A percentile compares a stretch with the other conserved stretches of the same genome.
These are phyloP conservation scores for Eristalis pertinax DNA, from an alignment of 2,888 invertebrate species.

Conservation along the genomic window DNA sequence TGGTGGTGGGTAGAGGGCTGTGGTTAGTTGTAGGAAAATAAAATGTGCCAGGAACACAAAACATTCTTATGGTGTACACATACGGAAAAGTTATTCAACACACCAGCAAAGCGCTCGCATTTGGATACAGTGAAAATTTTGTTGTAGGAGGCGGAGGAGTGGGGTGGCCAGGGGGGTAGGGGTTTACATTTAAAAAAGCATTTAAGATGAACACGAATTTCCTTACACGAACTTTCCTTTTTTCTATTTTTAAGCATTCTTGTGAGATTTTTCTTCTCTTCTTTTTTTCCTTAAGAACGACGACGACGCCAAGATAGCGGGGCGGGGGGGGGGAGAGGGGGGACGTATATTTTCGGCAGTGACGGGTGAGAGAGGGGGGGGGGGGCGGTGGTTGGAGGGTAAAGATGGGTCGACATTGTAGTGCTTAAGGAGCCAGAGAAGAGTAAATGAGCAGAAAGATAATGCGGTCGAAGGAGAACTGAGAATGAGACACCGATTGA, in stretches of 20 bases:
- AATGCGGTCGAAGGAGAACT: not conserved
- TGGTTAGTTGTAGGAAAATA: not conserved
- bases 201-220: slow-evolving; percentile 30
- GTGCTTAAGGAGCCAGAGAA: not conserved
- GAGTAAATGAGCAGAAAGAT: not conserved
- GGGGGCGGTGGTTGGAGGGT: not conserved
- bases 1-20: not conserved
- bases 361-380: not conserved
- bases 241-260: slow-evolving; percentile 30
- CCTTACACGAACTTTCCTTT: not conserved
- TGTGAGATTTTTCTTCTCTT: not conserved
- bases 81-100: not conserved
- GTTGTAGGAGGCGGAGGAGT: too few relatives aligned
- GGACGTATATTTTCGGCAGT: not conserved
- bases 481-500: not conserved
- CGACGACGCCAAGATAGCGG: too few relatives aligned
- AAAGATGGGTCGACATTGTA: not conserved
- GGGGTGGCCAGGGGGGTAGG: not conserved
- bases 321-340: too few relatives aligned
- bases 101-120: not conserved
- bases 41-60: not conserved
- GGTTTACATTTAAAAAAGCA: not conserved
- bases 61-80: slow-evolving; percentile 10
- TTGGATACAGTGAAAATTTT: not conserved
- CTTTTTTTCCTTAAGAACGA: too few relatives aligned